Conservation (phyloP, 2,113 vertebrate species). For the Philantomba maxwellii region DNA sequence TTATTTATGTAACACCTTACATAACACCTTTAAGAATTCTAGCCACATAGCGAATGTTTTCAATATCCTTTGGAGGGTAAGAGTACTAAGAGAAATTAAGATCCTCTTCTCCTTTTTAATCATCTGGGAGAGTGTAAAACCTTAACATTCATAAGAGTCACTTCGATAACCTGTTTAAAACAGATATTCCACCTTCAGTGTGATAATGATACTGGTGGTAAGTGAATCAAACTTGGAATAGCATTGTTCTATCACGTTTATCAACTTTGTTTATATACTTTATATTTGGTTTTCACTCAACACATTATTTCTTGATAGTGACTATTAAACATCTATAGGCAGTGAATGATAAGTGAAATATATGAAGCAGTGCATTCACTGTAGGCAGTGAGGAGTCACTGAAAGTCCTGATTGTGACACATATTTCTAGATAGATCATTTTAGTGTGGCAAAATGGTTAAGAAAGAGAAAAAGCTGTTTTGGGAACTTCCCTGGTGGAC, state of each 20-base stretch:
- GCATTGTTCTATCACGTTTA: neutral
- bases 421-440: neutral
- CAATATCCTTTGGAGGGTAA: neutral
- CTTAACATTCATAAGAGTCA: neutral
- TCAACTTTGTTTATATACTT: neutral
- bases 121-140: neutral
- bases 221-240: neutral
- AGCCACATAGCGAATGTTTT: neutral
- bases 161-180: neutral
- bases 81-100: neutral
- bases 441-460: neutral
- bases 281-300: neutral
- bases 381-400: neutral
- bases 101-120: neutral
- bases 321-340: neutral
- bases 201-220: neutral
- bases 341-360: neutral
- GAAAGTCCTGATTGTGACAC: neutral
- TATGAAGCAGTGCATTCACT: neutral
- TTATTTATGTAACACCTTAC: neutral
- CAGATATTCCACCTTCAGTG: neutral
- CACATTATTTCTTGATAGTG: neutral
- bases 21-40: neutral
- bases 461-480: neutral
- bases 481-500: neutral